A percentile compares a stretch with the other conserved stretches of the same genome.
phyloP scores from a whole-genome alignment of 2,797 vertebrate genomes.

The Amblyraja radiata region DNA sequence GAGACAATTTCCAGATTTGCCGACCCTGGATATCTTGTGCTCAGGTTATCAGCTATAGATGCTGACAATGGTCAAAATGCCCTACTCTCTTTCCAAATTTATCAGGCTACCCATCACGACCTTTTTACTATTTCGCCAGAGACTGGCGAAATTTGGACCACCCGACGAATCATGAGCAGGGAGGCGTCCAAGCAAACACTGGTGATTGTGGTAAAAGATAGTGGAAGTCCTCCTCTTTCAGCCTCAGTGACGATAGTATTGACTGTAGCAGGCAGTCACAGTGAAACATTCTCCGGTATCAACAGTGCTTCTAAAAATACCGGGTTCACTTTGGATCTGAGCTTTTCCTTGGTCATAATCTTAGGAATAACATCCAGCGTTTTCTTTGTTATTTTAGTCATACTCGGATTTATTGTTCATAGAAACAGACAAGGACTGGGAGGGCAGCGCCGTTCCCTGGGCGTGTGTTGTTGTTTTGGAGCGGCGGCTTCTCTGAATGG shows the following conservation, averaged over 20 bases:
- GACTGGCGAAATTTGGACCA: conserved; percentile 39
- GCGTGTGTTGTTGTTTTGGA: rapidly evolving
- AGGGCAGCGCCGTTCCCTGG: conserved; percentile 42
- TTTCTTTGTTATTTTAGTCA: conserved; percentile 51
- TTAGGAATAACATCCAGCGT: conserved; percentile 55
- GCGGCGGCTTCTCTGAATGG: not conserved
- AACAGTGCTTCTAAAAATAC: not conserved
- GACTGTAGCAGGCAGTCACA: not conserved
- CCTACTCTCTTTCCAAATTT: conserved; percentile 46
- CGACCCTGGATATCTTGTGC: not conserved
- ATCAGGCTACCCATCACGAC: conserved; percentile 46
- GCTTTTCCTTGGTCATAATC: conserved; percentile 58
- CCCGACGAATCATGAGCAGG: conserved; percentile 26
- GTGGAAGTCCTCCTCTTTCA: not conserved
- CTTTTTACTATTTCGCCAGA: conserved; percentile 37
- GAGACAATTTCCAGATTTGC: not conserved
- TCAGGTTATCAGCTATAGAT: not conserved
- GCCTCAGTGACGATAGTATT: not conserved
- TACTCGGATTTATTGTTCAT: conserved; percentile 51
- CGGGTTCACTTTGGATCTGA: conserved; percentile 46
- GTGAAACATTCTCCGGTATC: not conserved
- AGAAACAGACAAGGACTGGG: conserved; percentile 44
- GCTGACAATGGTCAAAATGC: conserved; percentile 28
- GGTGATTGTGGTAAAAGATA: conserved; percentile 39
- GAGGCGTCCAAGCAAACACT: conserved; percentile 36